Base-by-base conservation (phyloP, 1,140 invertebrate genomes). In the Camponotus pennsylvanicus region DNA sequence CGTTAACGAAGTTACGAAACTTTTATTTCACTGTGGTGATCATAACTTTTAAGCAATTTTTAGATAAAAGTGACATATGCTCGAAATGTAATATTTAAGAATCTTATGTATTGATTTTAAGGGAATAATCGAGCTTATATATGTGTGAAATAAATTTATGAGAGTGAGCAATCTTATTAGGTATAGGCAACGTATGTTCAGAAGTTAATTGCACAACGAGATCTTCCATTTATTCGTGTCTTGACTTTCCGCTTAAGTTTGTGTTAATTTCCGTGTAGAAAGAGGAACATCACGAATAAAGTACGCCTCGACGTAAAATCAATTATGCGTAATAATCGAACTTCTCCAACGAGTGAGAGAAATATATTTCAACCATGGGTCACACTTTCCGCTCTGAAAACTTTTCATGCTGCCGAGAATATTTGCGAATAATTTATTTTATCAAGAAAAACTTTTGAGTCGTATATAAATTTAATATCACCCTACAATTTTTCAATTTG, bases 251-350 rank as follows among this genome's bases (percentile, higher is more conserved):
- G 32, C 27, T 27, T 27, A 70, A 88, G 87, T 88, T 77, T 4
- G 63, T 59, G 21, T 71, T 82, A 77, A 66, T 88, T 89, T 88
- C 63, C 49, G 76, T 49, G 18, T 32, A 18, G 66, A 66, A 59
- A 55, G 64, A 27, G 69, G 37, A 55, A 86, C 34, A 67, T 64
- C 32, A 37, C 21, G 70, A 88, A 63, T 37, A 32, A 27, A 45
- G 59, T 40, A 69, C 63, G 70, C 34, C 49, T 88, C 77, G 63
- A 49, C 57, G 85, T 42, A 13, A 40, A 86, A 88, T 88, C 87
- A 88, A 88, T 88, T 88, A 88, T 75, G 61, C 32, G 70, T 63
- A 85, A 85, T 64, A 77, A 82, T 87, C 80, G 80, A 77, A 77
- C 73, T 64, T 57, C 34, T 15, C 49, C 6, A 75, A 37, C 63